A percentile compares a stretch with the other conserved stretches of the same genome.
phyloP scores from a whole-genome alignment of 2,113 vertebrate genomes.

The Leiothrix lutea region DNA sequence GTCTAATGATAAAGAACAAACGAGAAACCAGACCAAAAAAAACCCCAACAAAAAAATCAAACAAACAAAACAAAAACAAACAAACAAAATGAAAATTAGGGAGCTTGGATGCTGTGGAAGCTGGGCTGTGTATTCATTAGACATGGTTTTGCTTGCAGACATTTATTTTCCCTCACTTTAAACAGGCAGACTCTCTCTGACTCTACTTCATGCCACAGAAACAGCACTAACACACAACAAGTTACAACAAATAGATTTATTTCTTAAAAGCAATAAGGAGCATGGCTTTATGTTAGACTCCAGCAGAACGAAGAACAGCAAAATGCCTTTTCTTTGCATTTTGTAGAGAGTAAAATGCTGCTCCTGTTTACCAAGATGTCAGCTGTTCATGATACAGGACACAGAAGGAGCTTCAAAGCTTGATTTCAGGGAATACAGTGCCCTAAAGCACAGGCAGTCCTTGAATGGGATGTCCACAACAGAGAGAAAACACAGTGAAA shows the following conservation, averaged over 20 bases:
- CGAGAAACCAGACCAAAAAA: not conserved
- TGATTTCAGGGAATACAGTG: not conserved
- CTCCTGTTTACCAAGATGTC: not conserved
- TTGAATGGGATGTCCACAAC: not conserved
- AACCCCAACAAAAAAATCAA: not conserved
- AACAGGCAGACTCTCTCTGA: not conserved
- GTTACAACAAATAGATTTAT: not conserved
- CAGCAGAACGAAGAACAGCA: not conserved
- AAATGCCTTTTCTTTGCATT: not conserved
- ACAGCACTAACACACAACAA: not conserved
- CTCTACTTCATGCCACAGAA: not conserved
- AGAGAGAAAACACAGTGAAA: not conserved
- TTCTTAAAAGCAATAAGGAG: not conserved
- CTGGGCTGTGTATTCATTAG: not conserved
- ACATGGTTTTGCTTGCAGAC: not conserved
- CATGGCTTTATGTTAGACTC: not conserved
- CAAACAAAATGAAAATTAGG: not conserved
- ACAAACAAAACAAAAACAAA: not conserved
- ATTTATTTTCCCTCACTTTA: not conserved
- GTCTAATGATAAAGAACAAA: conserved; percentile 24
- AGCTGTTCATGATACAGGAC: not conserved
- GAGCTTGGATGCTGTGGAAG: not conserved
- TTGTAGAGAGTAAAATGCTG: not conserved
- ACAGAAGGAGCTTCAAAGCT: not conserved
- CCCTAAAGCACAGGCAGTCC: not conserved